A percentile compares a stretch with the other conserved stretches of the same genome.
phyloP scores from a whole-genome alignment of 2,888 invertebrate species.

The Mermis nigrescens region DNA sequence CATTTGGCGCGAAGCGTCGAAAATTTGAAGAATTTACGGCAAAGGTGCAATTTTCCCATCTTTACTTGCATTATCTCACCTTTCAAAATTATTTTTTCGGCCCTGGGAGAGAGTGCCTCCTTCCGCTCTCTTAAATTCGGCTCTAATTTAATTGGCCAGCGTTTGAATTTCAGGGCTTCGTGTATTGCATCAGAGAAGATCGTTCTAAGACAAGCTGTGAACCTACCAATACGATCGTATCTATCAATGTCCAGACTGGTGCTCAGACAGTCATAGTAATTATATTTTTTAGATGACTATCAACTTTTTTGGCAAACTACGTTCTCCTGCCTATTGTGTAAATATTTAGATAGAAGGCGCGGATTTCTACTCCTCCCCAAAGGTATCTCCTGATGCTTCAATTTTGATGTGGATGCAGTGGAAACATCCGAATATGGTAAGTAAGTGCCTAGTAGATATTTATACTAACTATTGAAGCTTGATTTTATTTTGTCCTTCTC shows the following conservation, averaged over 20 bases:
- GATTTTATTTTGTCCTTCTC: too few relatives aligned
- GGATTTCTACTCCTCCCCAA: conserved; percentile 36
- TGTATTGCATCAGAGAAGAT: conserved; percentile 15
- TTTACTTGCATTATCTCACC: too few relatives aligned
- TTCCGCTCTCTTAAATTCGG: too few relatives aligned
- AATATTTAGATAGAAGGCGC: conserved; percentile 25
- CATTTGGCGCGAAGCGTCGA: too few relatives aligned
- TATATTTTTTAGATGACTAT: not conserved
- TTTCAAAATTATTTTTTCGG: too few relatives aligned
- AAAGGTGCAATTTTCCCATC: too few relatives aligned
- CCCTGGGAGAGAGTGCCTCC: too few relatives aligned
- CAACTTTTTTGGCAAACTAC: not conserved
- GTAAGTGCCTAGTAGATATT: too few relatives aligned
- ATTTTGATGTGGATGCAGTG: conserved; percentile 36
- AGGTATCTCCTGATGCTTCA: conserved; percentile 34
- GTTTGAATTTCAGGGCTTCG: conserved; percentile 6
- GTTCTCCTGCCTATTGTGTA: not conserved
- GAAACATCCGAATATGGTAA: conserved; percentile 38
- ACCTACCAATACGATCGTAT: conserved; percentile 13
- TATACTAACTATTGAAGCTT: too few relatives aligned
- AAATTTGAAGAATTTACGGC: too few relatives aligned
- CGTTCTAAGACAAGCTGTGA: conserved; percentile 14
- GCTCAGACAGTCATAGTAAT: conserved; percentile 16
- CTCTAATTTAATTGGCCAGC: too few relatives aligned
- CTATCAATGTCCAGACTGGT: conserved; percentile 7